Percentiles rank a stretch among this genome's conserved stretches.
phyloP scores from a whole-genome alignment of 2,888 invertebrate genomes.

The Erebia palarica region DNA sequence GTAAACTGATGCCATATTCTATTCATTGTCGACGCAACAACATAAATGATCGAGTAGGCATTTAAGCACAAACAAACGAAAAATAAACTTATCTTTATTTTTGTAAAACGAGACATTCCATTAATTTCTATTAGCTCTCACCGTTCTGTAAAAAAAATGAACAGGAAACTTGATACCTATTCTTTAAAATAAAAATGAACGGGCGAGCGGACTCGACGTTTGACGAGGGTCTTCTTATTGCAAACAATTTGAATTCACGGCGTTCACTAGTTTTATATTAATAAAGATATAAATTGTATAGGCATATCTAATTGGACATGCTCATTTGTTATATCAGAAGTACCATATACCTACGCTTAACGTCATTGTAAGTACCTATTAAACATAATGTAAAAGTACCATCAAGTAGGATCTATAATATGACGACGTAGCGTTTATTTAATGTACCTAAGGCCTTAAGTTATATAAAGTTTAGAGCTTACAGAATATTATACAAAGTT shows the following conservation, averaged over 20 bases:
- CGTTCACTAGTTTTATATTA: conserved; percentile 19
- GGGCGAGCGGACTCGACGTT: conserved; percentile 25
- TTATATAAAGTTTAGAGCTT: too few relatives aligned
- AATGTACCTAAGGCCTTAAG: too few relatives aligned
- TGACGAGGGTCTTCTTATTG: conserved; percentile 36
- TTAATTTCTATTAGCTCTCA: conserved; percentile 33
- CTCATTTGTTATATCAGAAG: neutral
- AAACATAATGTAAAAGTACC: neutral
- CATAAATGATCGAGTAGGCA: conserved; percentile 3
- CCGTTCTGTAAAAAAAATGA: conserved; percentile 23
- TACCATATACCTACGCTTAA: neutral
- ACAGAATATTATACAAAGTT: too few relatives aligned
- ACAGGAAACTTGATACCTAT: conserved; percentile 25
- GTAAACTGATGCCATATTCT: neutral
- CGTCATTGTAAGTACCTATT: neutral
- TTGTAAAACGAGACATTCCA: conserved; percentile 30
- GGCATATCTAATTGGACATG: neutral
- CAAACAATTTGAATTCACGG: conserved; percentile 24
- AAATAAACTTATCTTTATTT: conserved; percentile 1
- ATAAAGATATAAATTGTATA: conserved; percentile 12
- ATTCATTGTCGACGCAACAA: neutral
- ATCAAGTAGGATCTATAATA: neutral
- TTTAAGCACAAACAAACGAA: conserved; percentile 1
- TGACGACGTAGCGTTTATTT: neutral
- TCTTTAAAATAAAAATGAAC: conserved; percentile 31